Base-by-base conservation (phyloP, 2,113 vertebrate genomes). In the Oostethus manadensis region DNA sequence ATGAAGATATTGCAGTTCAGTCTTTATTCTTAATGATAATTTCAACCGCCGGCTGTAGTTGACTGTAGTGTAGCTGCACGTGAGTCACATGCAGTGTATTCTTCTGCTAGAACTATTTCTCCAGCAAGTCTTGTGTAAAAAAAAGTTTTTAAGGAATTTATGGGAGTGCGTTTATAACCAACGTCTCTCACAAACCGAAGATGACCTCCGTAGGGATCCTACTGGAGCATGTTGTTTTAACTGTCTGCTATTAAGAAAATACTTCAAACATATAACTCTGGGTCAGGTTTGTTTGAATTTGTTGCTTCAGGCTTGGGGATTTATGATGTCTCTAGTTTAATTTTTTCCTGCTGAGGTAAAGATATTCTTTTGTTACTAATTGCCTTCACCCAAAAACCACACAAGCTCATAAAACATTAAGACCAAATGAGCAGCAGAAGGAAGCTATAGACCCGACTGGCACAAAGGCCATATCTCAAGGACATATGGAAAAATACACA, bases 151-250 rank as follows among this genome's bases (percentile, higher is more conserved):
- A 26, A 26, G 23, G 23, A 26, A 26, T 26, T 26, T 26, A 26
- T 26, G 23, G 23, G 23, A 26, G 2, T 26, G 23, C 23, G 23
- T 26, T 26, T 26, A 5, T 26, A 26, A 5, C 23, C 23, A 26
- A n/a, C n/a, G n/a, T n/a, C n/a, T n/a, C n/a, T n/a, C n/a, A n/a
- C n/a, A n/a, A n/a, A n/a, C 23, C 2, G 23, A 26, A 26, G 3
- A 26, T 26, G 23, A 26, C 2, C 23, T 26, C 23, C 23, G 23
- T 38, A 38, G 35, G 8, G 10, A 11, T 38, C 49, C 60, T 69
- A 65, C 50, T 55, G 35, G 8, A 58, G 55, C 77, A 69, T 66
- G 66, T 58, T 78, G 80, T 72, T 78, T 83, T 84, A 85, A 85
- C 85, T 78, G 82, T 65, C 50, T 62, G 35, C 53, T 78, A 38